Base-by-base conservation (phyloP, 2,888 invertebrate species). In the Polietes domitor region DNA sequence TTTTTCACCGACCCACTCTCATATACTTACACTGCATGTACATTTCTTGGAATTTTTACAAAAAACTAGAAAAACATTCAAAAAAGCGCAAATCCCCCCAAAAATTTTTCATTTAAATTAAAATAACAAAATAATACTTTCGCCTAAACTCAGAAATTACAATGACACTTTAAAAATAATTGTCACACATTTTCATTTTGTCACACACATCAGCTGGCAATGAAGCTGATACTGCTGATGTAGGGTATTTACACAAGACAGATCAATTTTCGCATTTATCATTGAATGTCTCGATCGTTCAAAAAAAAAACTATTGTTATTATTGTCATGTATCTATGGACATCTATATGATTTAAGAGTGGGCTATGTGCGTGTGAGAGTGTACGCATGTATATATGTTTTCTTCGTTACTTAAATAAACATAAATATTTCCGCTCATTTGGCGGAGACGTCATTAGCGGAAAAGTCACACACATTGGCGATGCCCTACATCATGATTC, bases 101-200 rank as follows among this genome's bases (percentile, higher is more conserved):
- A 26, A 26, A 58, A 24, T 24, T 10, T 58, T 58, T 58, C 15
- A 15, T 15, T 58, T 58, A 24, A 58, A 26, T 58, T 58, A 26
- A 58, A 26, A 58, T 10, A 58, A 58, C 58, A 58, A 24, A 26
- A 9, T 2, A 58, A 24, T 58, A 26, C 24, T 15, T 15, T 26
- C 24, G 24, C 24, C 26, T 24, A 26, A 58, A 58, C 9, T 9
- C 7, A 24, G 10, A 58, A 58, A 58, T 24, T 58, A 58, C 58
- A 10, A 0, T 58, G 58, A 58, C 58, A 24, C 26, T 24, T 26
- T 24, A 21, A 53, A 71, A 28, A 55, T 73, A 73, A 58, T 73
- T 73, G 58, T 73, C 58, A 17, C 37, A 73, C 37, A 58, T 55
- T 71, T 71, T 53, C 10, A 24, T 28, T 10, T 32, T 65, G n/a